These are phyloP conservation scores for Grammomys surdaster DNA, from an alignment of 2,113 vertebrate genomes.

Conservation along the genomic window DNA sequence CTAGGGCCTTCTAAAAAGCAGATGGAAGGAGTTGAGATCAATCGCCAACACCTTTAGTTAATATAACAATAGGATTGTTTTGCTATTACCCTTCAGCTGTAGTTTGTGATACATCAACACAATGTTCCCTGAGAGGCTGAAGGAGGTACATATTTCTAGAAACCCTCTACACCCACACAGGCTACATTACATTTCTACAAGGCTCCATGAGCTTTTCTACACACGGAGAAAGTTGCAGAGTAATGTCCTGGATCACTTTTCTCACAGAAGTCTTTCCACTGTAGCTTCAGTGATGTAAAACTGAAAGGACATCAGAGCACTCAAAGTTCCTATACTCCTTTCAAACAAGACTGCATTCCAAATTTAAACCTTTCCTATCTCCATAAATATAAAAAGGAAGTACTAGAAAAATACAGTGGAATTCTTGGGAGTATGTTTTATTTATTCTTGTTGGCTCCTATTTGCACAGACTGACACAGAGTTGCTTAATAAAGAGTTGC, in stretches of 20 bases:
- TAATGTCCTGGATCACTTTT: neutral
- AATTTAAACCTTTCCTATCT: neutral
- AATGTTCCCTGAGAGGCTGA: neutral
- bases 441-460: neutral
- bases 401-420: neutral
- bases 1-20: conserved; percentile 26
- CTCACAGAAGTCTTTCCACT: neutral
- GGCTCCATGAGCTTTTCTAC: neutral
- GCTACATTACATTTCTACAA: neutral
- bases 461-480: neutral
- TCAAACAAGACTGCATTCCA: neutral
- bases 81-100: neutral
- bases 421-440: neutral
- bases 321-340: neutral
- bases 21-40: neutral
- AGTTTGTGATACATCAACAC: neutral
- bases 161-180: neutral
- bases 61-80: neutral
- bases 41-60: neutral
- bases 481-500: neutral
- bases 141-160: neutral
- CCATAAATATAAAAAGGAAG: neutral
- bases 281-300: neutral
- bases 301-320: neutral
- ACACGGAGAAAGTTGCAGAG: neutral